These are phyloP conservation scores for Pseudomyrmex cubaensis DNA, from an alignment of 1,140 invertebrate genomes.

Conservation along the genomic window DNA sequence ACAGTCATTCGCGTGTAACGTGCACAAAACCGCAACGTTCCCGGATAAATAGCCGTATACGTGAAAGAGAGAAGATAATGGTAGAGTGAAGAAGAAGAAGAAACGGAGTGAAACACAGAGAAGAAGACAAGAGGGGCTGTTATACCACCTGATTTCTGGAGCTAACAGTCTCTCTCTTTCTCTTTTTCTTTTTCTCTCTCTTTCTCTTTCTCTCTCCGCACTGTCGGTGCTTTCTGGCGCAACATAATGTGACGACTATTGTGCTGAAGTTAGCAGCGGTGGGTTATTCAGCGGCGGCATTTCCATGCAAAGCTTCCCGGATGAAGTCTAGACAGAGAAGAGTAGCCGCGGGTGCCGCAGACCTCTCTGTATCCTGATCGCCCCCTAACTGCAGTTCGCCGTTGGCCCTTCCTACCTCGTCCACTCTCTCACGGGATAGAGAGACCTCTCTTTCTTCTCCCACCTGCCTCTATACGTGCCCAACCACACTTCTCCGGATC, in stretches of 20 bases:
- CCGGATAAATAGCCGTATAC: slow-evolving; percentile 29
- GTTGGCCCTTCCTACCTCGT: slow-evolving; percentile 67
- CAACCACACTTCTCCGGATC: slow-evolving; percentile 28
- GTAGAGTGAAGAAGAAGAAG: slow-evolving; percentile 26
- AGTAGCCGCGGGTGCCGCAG: slow-evolving; percentile 79
- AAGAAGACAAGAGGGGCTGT: slow-evolving; percentile 47
- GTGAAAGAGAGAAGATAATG: slow-evolving; percentile 8
- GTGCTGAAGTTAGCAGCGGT: slow-evolving; percentile 78
- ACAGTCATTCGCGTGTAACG: slow-evolving; percentile 8
- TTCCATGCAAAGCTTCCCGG: slow-evolving; percentile 79
- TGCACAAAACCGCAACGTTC: slow-evolving; percentile 4
- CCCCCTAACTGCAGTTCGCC: slow-evolving; percentile 77
- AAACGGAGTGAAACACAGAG: slow-evolving; percentile 40
- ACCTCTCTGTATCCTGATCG: slow-evolving; percentile 79
- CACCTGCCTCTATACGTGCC: slow-evolving; percentile 55
- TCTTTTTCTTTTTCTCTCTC: too few species aligned
- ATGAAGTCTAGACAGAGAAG: slow-evolving; percentile 76
- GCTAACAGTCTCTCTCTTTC: too few species aligned
- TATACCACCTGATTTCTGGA: too few species aligned
- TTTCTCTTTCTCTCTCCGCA: slow-evolving; percentile 4
- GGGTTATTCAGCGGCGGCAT: slow-evolving; percentile 78
- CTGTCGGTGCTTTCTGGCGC: slow-evolving; percentile 76
- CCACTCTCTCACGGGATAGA: slow-evolving; percentile 42
- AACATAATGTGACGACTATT: slow-evolving; percentile 81
- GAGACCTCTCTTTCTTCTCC: slow-evolving; percentile 51